A percentile compares a stretch with the other conserved stretches of the same genome.
phyloP scores from a whole-genome alignment of 2,113 vertebrate species.

The Rynchops niger region DNA sequence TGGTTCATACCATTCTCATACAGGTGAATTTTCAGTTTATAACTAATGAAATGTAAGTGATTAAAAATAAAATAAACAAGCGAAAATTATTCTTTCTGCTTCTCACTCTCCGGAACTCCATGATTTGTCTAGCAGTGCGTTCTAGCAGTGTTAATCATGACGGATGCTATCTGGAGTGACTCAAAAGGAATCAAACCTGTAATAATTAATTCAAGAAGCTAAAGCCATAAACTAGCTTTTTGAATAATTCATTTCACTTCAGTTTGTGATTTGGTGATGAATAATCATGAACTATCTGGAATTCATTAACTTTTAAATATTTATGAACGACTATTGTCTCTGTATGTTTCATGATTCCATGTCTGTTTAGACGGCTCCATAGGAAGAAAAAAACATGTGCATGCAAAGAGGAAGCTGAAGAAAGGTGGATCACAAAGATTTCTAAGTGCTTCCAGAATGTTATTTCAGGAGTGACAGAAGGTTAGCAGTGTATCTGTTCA shows the following conservation, averaged over 20 bases:
- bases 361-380: not conserved
- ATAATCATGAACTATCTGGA: slow-evolving; percentile 70
- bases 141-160: slow-evolving; percentile 38
- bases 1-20: not conserved
- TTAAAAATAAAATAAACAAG: slow-evolving; percentile 49
- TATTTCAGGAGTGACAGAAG: slow-evolving; percentile 5
- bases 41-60: slow-evolving; percentile 38
- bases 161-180: not conserved
- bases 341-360: slow-evolving; percentile 34
- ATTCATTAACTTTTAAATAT: slow-evolving; percentile 67
- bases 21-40: slow-evolving; percentile 38
- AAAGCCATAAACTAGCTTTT: slow-evolving; percentile 47
- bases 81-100: not conserved
- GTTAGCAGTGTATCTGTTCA: not conserved
- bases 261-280: slow-evolving; percentile 55
- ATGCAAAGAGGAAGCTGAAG: not conserved
- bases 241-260: slow-evolving; percentile 60
- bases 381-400: not conserved
- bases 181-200: slow-evolving; percentile 50
- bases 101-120: not conserved
- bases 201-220: slow-evolving; percentile 70
- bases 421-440: not conserved
- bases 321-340: slow-evolving; percentile 34
- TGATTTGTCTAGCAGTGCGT: slow-evolving; percentile 28
- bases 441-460: not conserved